phyloP scores from a whole-genome alignment of 2,888 invertebrate species.

The Steinernema carpocapsae region DNA sequence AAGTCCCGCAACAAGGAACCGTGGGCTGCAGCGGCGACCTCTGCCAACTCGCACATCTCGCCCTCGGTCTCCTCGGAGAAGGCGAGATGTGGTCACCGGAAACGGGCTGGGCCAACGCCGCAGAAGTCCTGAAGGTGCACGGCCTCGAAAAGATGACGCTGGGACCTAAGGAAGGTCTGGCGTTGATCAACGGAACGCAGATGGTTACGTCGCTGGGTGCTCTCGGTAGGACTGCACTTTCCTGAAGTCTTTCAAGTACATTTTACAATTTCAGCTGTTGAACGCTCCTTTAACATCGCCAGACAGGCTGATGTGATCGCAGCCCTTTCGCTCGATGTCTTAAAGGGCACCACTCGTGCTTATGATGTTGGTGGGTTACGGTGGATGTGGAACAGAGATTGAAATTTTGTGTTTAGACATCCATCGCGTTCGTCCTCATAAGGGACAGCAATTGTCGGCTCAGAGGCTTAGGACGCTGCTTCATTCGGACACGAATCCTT shows the following conservation, averaged over 20 bases:
- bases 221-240: conserved; percentile 71
- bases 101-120: conserved; percentile 70
- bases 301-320: conserved; percentile 77
- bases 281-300: conserved; percentile 74
- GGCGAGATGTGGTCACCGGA: conserved; percentile 77
- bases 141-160: conserved; percentile 74
- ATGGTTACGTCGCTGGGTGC: conserved; percentile 76
- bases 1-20: conserved; percentile 77
- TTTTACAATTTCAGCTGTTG: conserved; percentile 71
- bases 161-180: conserved; percentile 76
- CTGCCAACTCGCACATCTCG: conserved; percentile 76
- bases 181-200: conserved; percentile 77
- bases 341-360: conserved; percentile 76
- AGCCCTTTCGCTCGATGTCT: conserved; percentile 76
- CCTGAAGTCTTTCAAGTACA: neutral
- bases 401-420: conserved; percentile 71
- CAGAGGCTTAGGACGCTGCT: conserved; percentile 74
- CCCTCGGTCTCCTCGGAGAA: conserved; percentile 77
- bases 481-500: conserved; percentile 75
- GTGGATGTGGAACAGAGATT: neutral
- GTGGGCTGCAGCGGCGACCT: conserved; percentile 78
- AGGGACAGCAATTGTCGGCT: conserved; percentile 75
- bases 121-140: conserved; percentile 72
- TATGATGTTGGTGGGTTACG: conserved; percentile 74
- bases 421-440: conserved; percentile 75